A percentile compares a stretch with the other conserved stretches of the same genome.
phyloP scores from a whole-genome alignment of 1,140 invertebrate species.

The Conus ventricosus region DNA sequence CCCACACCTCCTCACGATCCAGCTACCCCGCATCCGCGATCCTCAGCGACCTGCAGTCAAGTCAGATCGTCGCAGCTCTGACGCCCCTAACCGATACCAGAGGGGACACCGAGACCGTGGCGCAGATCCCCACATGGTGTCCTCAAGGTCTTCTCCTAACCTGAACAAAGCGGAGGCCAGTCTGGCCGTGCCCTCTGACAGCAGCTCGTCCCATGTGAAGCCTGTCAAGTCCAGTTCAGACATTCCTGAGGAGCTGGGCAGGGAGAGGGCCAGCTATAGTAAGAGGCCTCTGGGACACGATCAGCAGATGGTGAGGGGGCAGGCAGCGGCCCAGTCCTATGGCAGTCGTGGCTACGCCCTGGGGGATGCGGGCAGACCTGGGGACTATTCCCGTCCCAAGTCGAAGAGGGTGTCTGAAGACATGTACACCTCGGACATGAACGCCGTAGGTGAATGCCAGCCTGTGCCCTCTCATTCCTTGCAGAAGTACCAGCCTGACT shows the following conservation, averaged over 20 bases:
- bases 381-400: constrained; percentile 31
- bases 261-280: constrained; percentile 38
- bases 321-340: constrained; percentile 24
- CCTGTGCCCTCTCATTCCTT: constrained; percentile 50
- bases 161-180: constrained; percentile 40
- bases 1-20: constrained; percentile 5
- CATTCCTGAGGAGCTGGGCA: constrained; percentile 48
- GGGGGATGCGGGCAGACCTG: neutral
- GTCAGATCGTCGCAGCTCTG: constrained; percentile 14
- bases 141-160: constrained; percentile 60
- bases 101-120: neutral
- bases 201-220: constrained; percentile 20
- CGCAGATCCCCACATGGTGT: constrained; percentile 41
- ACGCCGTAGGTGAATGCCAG: constrained; percentile 36
- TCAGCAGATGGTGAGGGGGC: constrained; percentile 19
- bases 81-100: constrained; percentile 14
- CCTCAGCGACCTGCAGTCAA: neutral
- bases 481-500: constrained; percentile 50
- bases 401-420: constrained; percentile 42
- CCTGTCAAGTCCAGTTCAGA: constrained; percentile 58
- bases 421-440: constrained; percentile 48
- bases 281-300: constrained; percentile 5
- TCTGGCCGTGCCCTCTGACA: constrained; percentile 27
- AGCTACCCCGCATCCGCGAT: constrained; percentile 28
- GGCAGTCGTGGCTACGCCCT: neutral